Base-by-base conservation (phyloP, 1,140 invertebrate species). In the Procambarus clarkii region DNA sequence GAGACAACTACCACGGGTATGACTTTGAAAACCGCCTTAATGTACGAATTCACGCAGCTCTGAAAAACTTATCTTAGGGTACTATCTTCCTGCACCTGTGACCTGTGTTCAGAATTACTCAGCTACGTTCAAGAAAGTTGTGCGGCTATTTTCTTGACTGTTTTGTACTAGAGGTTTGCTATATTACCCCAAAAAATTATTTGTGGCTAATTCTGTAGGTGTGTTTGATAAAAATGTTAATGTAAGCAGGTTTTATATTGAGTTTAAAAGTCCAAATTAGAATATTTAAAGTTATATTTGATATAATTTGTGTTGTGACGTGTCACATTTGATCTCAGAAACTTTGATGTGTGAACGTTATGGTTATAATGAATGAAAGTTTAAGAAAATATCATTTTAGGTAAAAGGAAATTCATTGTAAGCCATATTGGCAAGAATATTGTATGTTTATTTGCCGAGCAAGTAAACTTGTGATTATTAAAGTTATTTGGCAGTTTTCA, bases 1-100 rank as follows among this genome's bases (percentile, higher is more conserved):
- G 92, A 79, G 92, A 93, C 74, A 93, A 92, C 54, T 93, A 93
- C 77, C 88, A 89, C 13, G 88, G 84, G 24, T 93, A 93, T 79
- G 92, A 93, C 87, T 93, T 93, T 88, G 92, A 93, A 76, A 91
- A 92, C 46, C 85, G 92, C 54, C 92, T 93, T 54, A 88, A 81
- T 44, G 92, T 93, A 24, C 88, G 92, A 74, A 89, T 93, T 64
- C 92, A 93, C 48, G 80, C 92, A 8, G 92, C 92, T 71, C 91
- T 93, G 46, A 81, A 76, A 78, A 88, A 92, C 60, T 74, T 90
- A 18, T 81, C 88, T 15, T 91, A 91, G 58, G 0, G 21, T 58
- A 45, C 21, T 13, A 4, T 46, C 78, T 80, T 34, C 21, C n/a
- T 76, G 34, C 50, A 24, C 24, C 44, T 54, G 58, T 88, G 58